Conservation (phyloP, 1,140 invertebrate species). For the Vanessa tameamea region DNA sequence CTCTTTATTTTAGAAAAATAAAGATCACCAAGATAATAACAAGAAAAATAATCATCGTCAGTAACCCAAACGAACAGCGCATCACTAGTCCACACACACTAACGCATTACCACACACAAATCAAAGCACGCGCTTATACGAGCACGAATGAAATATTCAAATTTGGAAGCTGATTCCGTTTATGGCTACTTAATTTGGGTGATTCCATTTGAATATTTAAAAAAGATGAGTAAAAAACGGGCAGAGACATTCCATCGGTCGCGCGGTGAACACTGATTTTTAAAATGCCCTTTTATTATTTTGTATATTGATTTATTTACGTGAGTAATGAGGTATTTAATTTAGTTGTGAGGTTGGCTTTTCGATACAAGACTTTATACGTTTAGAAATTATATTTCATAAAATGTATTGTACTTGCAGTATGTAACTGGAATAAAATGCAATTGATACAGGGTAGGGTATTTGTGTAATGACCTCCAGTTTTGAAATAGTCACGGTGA, state of each 20-base stretch:
- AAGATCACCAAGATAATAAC: neutral
- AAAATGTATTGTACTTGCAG: too few species aligned
- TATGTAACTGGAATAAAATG: too few species aligned
- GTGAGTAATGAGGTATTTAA: slow-evolving; percentile 32
- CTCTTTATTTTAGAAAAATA: too few species aligned
- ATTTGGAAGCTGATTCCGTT: slow-evolving; percentile 81
- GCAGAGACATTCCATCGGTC: slow-evolving; percentile 66
- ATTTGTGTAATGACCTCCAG: too few species aligned
- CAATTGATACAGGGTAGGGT: too few species aligned
- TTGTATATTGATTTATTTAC: slow-evolving; percentile 37
- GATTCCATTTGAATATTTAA: slow-evolving; percentile 79
- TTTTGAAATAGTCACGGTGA: too few species aligned
- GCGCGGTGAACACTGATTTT: slow-evolving; percentile 28
- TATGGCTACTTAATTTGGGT: slow-evolving; percentile 81
- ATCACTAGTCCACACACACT: slow-evolving; percentile 56
- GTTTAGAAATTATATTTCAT: too few species aligned
- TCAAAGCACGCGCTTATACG: slow-evolving; percentile 67
- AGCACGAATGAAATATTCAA: slow-evolving; percentile 78
- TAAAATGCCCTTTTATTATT: slow-evolving; percentile 33
- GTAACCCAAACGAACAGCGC: slow-evolving; percentile 34
- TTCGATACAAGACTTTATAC: neutral
- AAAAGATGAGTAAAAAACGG: slow-evolving; percentile 60
- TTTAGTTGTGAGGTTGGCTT: slow-evolving; percentile 1
- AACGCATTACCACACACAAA: slow-evolving; percentile 56
- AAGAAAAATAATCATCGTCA: neutral